These are phyloP conservation scores for Jordanella pulchra DNA, from an alignment of 2,797 vertebrate genomes.

Conservation along the genomic window DNA sequence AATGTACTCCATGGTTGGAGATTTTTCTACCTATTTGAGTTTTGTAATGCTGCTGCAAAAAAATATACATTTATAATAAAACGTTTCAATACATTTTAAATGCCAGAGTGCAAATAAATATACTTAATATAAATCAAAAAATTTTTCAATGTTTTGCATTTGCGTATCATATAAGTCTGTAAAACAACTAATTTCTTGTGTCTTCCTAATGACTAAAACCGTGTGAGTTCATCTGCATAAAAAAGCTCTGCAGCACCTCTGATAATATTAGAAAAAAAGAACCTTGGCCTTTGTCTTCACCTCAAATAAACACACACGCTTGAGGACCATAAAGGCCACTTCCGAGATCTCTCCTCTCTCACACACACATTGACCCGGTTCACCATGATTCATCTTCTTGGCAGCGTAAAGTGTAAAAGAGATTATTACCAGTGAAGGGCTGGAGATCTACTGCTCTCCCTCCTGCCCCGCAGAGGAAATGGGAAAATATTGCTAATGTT, in stretches of 20 bases:
- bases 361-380: slow-evolving; percentile 46
- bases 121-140: neutral
- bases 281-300: slow-evolving; percentile 36
- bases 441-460: slow-evolving; percentile 61
- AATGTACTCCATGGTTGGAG: neutral
- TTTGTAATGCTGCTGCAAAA: neutral
- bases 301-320: slow-evolving; percentile 15
- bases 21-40: neutral
- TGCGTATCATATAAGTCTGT: neutral
- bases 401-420: slow-evolving; percentile 65
- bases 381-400: slow-evolving; percentile 63
- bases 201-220: neutral
- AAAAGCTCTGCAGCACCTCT: slow-evolving; percentile 2
- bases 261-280: slow-evolving; percentile 22
- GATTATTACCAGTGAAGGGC: slow-evolving; percentile 74
- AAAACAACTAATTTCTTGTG: neutral
- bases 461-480: slow-evolving; percentile 66
- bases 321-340: slow-evolving; percentile 32
- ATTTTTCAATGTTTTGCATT: neutral
- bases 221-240: neutral
- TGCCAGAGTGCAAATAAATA: neutral
- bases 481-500: slow-evolving; percentile 76
- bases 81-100: neutral
- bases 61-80: neutral
- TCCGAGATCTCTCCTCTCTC: slow-evolving; percentile 32